A percentile compares a stretch with the other conserved stretches of the same genome.
Evolutionary conservation across 2,888 invertebrate genomes (phyloP).

Genomic region (Ditula angustiorana): DNA sequence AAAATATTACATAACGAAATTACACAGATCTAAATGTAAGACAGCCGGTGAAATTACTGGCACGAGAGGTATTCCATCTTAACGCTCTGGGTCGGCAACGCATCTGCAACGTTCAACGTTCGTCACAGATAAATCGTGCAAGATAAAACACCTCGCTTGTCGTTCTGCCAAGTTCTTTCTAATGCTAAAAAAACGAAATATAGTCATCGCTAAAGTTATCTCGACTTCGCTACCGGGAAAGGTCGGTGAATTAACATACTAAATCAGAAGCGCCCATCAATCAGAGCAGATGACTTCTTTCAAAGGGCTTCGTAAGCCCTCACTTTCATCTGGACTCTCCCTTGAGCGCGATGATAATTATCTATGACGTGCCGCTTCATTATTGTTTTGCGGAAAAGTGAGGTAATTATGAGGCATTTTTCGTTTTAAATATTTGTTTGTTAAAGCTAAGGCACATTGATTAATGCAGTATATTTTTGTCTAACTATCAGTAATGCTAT

Average conservation of each 20-base stretch:
- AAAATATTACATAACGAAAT: too few species aligned
- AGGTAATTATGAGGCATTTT: background rate
- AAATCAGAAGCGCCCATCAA: constrained; percentile 79
- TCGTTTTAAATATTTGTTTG: background rate
- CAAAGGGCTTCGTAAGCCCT: constrained; percentile 80
- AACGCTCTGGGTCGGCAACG: too few species aligned
- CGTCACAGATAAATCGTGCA: too few species aligned
- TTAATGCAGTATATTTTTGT: too few species aligned
- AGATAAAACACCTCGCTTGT: too few species aligned
- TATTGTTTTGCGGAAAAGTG: constrained; percentile 21
- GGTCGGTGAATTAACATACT: constrained; percentile 78
- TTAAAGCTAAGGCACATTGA: background rate
- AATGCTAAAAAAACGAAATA: too few species aligned
- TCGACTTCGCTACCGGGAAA: constrained; percentile 42
- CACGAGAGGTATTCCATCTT: too few species aligned
- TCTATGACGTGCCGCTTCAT: constrained; percentile 29
- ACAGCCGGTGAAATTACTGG: too few species aligned
- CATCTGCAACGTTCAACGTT: too few species aligned
- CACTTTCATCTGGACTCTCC: constrained; percentile 75
- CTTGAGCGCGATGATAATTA: constrained; percentile 20
- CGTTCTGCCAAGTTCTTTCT: too few species aligned
- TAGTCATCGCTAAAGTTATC: constrained; percentile 3
- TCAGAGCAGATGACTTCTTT: constrained; percentile 76
- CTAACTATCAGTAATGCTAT: too few species aligned
- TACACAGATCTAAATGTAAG: too few species aligned